These are phyloP conservation scores for Coreoperca whiteheadi DNA, from an alignment of 2,113 vertebrate species.

Conservation along the genomic window DNA sequence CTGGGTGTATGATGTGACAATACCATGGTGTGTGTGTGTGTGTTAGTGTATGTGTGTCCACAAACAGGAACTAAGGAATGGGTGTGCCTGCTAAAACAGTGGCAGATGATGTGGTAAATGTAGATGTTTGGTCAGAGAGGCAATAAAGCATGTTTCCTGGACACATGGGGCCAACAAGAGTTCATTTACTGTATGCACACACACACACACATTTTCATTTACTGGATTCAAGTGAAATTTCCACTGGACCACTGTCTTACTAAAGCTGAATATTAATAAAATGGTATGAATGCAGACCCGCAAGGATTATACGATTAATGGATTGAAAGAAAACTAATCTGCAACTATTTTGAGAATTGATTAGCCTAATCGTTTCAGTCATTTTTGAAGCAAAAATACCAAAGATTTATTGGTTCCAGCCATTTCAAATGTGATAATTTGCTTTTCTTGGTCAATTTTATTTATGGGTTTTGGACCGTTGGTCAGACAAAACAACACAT, in stretches of 20 bases:
- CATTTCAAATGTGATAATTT: neutral
- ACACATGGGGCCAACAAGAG: conserved; percentile 23
- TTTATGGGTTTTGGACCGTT: neutral
- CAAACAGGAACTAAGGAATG: conserved; percentile 66
- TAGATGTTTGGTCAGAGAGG: conserved; percentile 56
- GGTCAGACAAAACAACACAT: neutral
- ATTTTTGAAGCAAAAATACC: too few species aligned
- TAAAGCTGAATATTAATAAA: neutral
- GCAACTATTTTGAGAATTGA: neutral
- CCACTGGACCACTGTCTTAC: neutral
- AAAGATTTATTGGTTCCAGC: too few species aligned
- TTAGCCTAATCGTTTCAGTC: neutral
- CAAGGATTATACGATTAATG: neutral
- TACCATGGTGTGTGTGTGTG: conserved; percentile 1
- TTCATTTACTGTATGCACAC: conserved; percentile 32
- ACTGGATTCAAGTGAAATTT: neutral
- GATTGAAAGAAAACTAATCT: neutral
- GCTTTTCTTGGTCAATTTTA: neutral
- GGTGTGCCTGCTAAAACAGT: conserved; percentile 58
- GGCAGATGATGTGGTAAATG: conserved; percentile 64
- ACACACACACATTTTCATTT: neutral
- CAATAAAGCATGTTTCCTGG: conserved; percentile 66
- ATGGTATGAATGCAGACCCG: neutral
- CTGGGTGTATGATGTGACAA: conserved; percentile 52
- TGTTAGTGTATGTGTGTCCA: conserved; percentile 30